These are phyloP conservation scores for Platalea minor DNA, from an alignment of 2,797 vertebrate genomes.

Conservation along the genomic window DNA sequence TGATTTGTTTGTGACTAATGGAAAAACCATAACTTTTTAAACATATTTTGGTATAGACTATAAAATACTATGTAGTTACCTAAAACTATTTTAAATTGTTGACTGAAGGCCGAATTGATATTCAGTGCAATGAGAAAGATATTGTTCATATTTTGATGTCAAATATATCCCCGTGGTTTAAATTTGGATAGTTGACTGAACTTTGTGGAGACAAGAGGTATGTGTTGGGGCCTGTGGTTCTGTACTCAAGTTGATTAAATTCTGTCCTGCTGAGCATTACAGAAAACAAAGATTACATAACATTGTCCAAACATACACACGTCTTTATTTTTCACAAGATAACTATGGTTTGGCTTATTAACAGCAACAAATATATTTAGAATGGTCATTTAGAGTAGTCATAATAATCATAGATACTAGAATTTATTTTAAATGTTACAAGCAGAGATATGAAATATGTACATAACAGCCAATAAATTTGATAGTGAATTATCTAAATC, in stretches of 20 bases:
- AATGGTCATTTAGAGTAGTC: neutral
- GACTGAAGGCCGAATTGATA: conserved; percentile 25
- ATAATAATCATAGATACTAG: neutral
- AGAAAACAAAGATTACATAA: neutral
- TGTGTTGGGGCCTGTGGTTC: neutral
- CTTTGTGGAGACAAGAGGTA: conserved; percentile 1
- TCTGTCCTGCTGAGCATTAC: neutral
- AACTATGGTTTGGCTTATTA: neutral
- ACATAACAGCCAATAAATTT: neutral
- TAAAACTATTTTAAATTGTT: conserved; percentile 10
- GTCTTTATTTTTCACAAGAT: neutral
- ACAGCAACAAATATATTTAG: neutral
- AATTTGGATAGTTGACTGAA: neutral
- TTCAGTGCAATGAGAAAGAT: neutral
- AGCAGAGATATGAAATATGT: neutral
- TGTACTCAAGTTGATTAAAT: neutral
- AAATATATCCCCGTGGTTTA: conserved; percentile 10
- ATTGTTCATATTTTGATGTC: conserved; percentile 13
- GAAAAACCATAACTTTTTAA: neutral
- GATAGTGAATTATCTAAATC: neutral
- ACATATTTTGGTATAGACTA: neutral
- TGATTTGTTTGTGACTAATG: neutral
- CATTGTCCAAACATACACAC: neutral
- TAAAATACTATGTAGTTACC: neutral
- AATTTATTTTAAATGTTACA: conserved; percentile 16